Conservation (phyloP, 2,888 invertebrate species). For the Ariolimax columbianus region DNA sequence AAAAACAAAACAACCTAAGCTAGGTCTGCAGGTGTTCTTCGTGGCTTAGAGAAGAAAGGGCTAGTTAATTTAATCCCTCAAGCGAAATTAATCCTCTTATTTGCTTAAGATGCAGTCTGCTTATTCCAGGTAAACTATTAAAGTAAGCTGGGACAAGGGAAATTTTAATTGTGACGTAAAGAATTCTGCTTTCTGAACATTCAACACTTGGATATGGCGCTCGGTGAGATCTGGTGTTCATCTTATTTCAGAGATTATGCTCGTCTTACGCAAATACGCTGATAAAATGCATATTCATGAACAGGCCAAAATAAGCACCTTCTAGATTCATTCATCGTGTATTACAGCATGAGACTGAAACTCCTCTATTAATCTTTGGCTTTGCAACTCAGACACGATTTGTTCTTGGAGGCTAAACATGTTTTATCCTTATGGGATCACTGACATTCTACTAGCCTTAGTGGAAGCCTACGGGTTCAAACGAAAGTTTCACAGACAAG, state of each 20-base stretch:
- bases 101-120: neutral
- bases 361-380: neutral
- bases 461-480: no score
- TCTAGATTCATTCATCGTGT: neutral
- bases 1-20: no score
- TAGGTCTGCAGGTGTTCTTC: neutral
- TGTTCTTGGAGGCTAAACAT: neutral
- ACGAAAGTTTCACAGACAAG: no score
- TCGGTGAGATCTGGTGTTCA: neutral
- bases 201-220: neutral
- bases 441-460: no score
- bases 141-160: neutral
- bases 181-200: neutral
- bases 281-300: constrained; percentile 7
- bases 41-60: neutral
- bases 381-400: neutral
- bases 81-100: constrained; percentile 27
- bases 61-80: neutral
- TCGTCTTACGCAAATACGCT: neutral
- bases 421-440: neutral
- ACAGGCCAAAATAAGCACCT: neutral
- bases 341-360: neutral
- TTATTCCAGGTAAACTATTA: neutral
- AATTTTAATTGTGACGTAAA: neutral
- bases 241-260: neutral